A percentile compares a stretch with the other conserved stretches of the same genome.
Conservation (phyloP, 53 echinoderm and acorn worm genomes). For the Antedon mediterranea region DNA sequence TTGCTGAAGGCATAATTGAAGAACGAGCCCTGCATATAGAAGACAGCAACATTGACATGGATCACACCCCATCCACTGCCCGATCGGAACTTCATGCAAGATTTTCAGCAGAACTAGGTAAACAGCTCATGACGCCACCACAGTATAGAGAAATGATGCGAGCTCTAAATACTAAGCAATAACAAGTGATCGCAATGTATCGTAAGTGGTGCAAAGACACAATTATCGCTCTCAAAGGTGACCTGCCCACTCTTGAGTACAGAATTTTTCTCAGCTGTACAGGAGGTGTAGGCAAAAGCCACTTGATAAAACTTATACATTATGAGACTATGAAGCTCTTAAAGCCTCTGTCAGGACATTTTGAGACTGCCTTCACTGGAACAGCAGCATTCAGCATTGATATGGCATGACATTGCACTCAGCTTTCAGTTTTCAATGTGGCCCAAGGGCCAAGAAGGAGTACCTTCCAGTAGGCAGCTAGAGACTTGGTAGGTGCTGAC, state of each 20-base stretch:
- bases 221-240: slow-evolving; percentile 14
- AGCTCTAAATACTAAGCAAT: slow-evolving; percentile 28
- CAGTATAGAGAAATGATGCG: slow-evolving; percentile 19
- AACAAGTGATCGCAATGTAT: slow-evolving; percentile 27
- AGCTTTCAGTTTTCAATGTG: slow-evolving; percentile 25
- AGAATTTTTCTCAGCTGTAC: slow-evolving; percentile 19
- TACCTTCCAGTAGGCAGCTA: slow-evolving; percentile 19
- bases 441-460: slow-evolving; percentile 13
- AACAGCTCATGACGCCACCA: slow-evolving; percentile 9
- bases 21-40: no score
- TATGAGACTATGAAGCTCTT: slow-evolving; percentile 13
- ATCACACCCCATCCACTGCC: no score
- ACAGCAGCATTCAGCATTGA: slow-evolving; percentile 22
- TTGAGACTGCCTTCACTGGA: slow-evolving; percentile 30
- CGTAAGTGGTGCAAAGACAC: slow-evolving; percentile 22
- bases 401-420: slow-evolving; percentile 16
- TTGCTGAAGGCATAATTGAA: no score
- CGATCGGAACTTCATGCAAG: slow-evolving; percentile 23
- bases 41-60: no score
- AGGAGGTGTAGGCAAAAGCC: slow-evolving; percentile 40
- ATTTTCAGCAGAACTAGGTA: slow-evolving; percentile 10
- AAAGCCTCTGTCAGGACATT: slow-evolving; percentile 7
- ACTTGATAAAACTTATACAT: slow-evolving; percentile 4
- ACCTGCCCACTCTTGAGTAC: slow-evolving; percentile 13
- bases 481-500: slow-evolving; percentile 14